Evolutionary conservation across 2,888 invertebrate species (phyloP), one percentile per base, ranked within the genome.

Genomic region (Deilephila porcellus): DNA sequence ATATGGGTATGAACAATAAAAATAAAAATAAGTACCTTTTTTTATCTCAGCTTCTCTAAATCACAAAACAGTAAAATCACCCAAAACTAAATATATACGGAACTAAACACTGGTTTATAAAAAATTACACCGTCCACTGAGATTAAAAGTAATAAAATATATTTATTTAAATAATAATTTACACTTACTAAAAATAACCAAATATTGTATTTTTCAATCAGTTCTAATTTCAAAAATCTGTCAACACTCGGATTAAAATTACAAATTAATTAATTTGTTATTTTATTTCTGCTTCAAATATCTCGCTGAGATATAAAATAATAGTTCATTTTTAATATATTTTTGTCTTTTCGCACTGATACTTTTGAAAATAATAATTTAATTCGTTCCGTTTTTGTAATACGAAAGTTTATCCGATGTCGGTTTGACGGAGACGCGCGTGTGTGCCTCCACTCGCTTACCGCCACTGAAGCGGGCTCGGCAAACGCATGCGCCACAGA

Each of bases 401-500:
- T 67, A 45, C 59, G 72, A 73, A 73, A 73, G 72, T 73, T 73
- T 72, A 72, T n/a, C 63, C 72, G 72, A 67, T 25, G 67, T 67
- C 72, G 72, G 25, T 34, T 59, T 14, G 32, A 20, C 20, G 37
- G 77, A 76, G 77, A 83, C 81, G 80, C 83, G 84, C 84, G 83
- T 78, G 74, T 60, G 72, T 72, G 74, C 79, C 76, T 62, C 74
- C 81, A 74, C 78, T 80, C 72, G 77, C 83, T 82, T 82, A 73
- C 83, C 83, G 80, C 80, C 86, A 85, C 85, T 85, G 86, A 82
- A 74, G 74, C 64, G 62, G 70, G 72, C 20, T 71, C 71, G 73
- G 76, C 71, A 79, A 80, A 82, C 86, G 75, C 86, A 85, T 84
- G 85, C 85, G 78, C 72, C 73, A 72, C 72, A 74, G 74, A 53